These are phyloP conservation scores for Mercenaria mercenaria DNA, from an alignment of 1,140 invertebrate species.

Conservation along the genomic window DNA sequence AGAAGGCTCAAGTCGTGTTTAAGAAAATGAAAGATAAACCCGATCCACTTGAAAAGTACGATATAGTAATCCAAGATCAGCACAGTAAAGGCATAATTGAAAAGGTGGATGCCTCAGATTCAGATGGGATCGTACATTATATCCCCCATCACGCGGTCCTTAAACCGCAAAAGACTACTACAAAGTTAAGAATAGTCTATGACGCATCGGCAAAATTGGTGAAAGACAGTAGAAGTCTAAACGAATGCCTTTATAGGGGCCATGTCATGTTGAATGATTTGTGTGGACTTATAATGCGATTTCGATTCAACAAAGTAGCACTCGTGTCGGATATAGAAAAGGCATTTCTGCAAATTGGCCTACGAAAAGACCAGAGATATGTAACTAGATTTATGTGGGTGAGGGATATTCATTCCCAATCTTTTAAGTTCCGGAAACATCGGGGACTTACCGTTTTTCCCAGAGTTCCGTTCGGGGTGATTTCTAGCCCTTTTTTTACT, in stretches of 20 bases:
- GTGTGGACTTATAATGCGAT: too few relatives aligned
- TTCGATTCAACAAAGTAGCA: too few relatives aligned
- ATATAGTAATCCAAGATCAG: slow-evolving; percentile 12
- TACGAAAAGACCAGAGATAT: neutral
- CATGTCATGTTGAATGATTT: too few relatives aligned
- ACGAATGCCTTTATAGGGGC: too few relatives aligned
- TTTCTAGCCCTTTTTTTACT: slow-evolving; percentile 28
- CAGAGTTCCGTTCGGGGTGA: neutral
- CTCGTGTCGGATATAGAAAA: too few relatives aligned
- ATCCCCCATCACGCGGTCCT: slow-evolving; percentile 29
- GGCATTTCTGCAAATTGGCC: neutral
- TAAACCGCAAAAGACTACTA: slow-evolving; percentile 21
- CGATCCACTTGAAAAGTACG: neutral
- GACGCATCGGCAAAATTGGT: too few relatives aligned
- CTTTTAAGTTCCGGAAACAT: neutral
- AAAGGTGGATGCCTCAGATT: neutral
- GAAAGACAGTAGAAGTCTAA: too few relatives aligned
- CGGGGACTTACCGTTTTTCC: neutral
- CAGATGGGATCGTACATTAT: neutral
- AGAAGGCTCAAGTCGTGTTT: neutral
- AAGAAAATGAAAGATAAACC: neutral
- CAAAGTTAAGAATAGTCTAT: neutral
- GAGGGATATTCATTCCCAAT: neutral
- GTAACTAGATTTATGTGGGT: slow-evolving; percentile 37
- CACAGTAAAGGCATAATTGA: slow-evolving; percentile 22